A percentile compares a stretch with the other conserved stretches of the same genome.
Conservation (phyloP, 1,140 invertebrate species). For the Heliconius melpomene region DNA sequence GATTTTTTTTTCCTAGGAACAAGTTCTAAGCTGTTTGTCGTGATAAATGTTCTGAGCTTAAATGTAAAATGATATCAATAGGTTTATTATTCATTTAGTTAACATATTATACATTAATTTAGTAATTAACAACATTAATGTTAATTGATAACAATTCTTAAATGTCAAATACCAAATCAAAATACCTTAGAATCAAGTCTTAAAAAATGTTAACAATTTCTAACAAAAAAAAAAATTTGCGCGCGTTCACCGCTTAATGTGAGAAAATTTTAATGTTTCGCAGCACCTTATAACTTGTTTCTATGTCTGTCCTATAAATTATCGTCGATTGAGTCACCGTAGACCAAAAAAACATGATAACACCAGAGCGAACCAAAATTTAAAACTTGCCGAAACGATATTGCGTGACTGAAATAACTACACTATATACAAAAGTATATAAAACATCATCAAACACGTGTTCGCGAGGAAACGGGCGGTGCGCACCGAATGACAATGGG, state of each 20-base stretch:
- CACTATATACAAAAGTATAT: conserved; percentile 58
- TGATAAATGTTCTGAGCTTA: neutral
- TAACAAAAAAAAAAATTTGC: neutral
- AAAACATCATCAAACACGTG: conserved; percentile 72
- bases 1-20: conserved; percentile 11
- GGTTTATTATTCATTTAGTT: neutral
- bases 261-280: conserved; percentile 24
- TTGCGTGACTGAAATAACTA: conserved; percentile 77
- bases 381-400: conserved; percentile 63
- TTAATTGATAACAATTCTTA: neutral
- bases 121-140: neutral
- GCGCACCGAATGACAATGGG: conserved; percentile 73
- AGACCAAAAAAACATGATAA: conserved; percentile 46
- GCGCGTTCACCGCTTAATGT: conserved; percentile 15
- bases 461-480: conserved; percentile 71
- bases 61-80: neutral
- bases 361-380: conserved; percentile 52
- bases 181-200: neutral
- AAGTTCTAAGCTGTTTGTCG: neutral
- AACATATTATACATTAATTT: neutral
- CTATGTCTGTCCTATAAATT: conserved; percentile 61
- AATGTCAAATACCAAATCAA: neutral
- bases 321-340: conserved; percentile 58
- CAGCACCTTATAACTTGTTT: conserved; percentile 26
- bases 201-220: neutral